Conservation (phyloP, 1,140 invertebrate species). For the Artemia franciscana region DNA sequence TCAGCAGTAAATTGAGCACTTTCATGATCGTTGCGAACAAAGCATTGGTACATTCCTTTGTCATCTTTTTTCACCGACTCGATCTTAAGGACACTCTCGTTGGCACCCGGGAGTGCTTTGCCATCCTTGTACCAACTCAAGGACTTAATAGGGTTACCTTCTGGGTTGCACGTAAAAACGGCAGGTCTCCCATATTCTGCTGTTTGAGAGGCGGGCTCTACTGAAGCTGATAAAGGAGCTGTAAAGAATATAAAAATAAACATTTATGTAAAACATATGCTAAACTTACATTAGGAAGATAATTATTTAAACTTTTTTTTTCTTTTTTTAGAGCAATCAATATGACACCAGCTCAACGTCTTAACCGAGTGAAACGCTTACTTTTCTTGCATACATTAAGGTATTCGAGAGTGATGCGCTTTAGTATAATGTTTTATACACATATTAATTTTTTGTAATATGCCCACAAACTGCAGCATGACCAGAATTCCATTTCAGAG, state of each 20-base stretch:
- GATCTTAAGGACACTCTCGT: conserved; percentile 50
- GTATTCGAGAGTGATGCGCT: no score
- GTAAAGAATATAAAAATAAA: conserved; percentile 7
- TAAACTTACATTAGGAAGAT: no score
- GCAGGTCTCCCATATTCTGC: conserved; percentile 77
- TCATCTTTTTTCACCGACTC: conserved; percentile 77
- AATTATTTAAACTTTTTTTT: no score
- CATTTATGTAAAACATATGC: no score
- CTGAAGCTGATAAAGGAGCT: conserved; percentile 59
- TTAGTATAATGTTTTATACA: no score
- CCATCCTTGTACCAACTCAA: conserved; percentile 83
- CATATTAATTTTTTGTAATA: no score
- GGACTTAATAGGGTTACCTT: conserved; percentile 67
- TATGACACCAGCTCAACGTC: no score
- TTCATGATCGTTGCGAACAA: conserved; percentile 78
- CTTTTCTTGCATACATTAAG: no score
- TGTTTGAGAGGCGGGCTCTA: conserved; percentile 70
- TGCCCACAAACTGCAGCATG: no score
- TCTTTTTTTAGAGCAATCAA: no score
- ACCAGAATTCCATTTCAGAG: no score
- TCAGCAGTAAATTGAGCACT: conserved; percentile 75
- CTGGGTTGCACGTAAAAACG: conserved; percentile 63
- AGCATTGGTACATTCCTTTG: conserved; percentile 93
- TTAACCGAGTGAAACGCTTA: no score
- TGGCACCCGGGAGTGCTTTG: conserved; percentile 44